These are phyloP conservation scores for Elanus axillaris DNA, from an alignment of 2,113 vertebrate genomes.

Conservation along the genomic window DNA sequence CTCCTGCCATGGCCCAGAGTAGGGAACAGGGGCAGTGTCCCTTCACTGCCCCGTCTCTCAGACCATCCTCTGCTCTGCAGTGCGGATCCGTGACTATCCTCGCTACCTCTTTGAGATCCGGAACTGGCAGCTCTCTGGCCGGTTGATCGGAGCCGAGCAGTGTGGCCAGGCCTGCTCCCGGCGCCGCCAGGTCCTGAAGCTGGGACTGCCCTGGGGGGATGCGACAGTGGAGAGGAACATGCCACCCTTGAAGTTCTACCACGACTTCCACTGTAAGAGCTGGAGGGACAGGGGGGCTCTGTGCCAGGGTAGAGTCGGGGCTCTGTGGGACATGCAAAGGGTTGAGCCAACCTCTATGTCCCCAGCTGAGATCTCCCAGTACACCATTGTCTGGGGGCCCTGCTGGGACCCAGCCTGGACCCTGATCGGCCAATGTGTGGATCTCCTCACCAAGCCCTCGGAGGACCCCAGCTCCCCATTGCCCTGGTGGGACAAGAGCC, in stretches of 20 bases:
- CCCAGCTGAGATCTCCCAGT: conserved; percentile 89
- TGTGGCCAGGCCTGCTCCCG: conserved; percentile 85
- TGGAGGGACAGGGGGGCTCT: not conserved
- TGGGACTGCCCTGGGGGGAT: conserved; percentile 90
- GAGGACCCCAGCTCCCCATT: conserved; percentile 87
- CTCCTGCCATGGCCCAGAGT: not conserved
- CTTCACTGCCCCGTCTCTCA: not conserved
- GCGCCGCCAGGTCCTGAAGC: conserved; percentile 80
- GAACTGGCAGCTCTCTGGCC: conserved; percentile 88
- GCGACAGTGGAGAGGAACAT: conserved; percentile 89
- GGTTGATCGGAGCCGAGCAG: conserved; percentile 89
- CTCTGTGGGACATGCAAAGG: fast-evolving
- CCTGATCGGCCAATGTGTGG: conserved; percentile 90
- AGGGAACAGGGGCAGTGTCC: no score
- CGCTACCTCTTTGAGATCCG: conserved; percentile 96
- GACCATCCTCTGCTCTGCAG: not conserved
- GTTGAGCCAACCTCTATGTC: not conserved
- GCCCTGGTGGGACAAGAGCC: conserved; percentile 98
- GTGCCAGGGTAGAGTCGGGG: not conserved
- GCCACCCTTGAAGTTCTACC: conserved; percentile 95
- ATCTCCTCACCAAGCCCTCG: conserved; percentile 92
- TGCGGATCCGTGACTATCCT: conserved; percentile 94
- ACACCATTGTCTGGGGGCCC: conserved; percentile 96
- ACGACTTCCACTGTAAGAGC: conserved; percentile 90
- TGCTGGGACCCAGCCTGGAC: conserved; percentile 99